Conservation (phyloP, 2,797 vertebrate genomes). For the Helarctos malayanus region DNA sequence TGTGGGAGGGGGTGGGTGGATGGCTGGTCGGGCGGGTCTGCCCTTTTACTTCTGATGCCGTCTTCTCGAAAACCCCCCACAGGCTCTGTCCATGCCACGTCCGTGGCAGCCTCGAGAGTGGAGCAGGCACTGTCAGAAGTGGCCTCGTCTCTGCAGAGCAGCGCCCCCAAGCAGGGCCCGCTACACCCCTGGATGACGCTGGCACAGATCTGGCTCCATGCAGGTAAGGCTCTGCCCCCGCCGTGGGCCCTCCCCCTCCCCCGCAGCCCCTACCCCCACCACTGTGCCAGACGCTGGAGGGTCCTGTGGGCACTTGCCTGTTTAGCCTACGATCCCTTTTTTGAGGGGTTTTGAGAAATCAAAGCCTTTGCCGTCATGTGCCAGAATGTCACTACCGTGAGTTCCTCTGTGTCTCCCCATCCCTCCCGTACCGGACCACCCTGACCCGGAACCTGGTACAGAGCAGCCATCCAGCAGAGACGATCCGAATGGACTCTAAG, state of each 20-base stretch:
- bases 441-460: not conserved
- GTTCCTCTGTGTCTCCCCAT: not conserved
- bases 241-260: not conserved
- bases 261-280: not conserved
- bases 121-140: constrained; percentile 98
- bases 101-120: constrained; percentile 97
- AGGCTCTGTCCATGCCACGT: constrained; percentile 98
- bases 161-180: constrained; percentile 97
- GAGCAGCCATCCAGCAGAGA: not conserved
- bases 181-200: constrained; percentile 99
- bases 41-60: not conserved
- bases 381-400: no score
- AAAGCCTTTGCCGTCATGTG: not conserved
- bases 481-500: not conserved
- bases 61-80: constrained; percentile 60
- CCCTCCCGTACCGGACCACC: not conserved
- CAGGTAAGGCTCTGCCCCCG: constrained; percentile 90
- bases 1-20: not conserved
- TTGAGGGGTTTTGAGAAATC: not conserved
- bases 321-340: not conserved
- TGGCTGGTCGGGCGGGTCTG: not conserved
- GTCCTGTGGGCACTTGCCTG: not conserved
- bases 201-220: constrained; percentile 99
- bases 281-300: not conserved
- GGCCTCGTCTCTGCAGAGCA: constrained; percentile 98